These are phyloP conservation scores for Lordiphosa collinella DNA, from an alignment of 1,140 invertebrate species.

Conservation along the genomic window DNA sequence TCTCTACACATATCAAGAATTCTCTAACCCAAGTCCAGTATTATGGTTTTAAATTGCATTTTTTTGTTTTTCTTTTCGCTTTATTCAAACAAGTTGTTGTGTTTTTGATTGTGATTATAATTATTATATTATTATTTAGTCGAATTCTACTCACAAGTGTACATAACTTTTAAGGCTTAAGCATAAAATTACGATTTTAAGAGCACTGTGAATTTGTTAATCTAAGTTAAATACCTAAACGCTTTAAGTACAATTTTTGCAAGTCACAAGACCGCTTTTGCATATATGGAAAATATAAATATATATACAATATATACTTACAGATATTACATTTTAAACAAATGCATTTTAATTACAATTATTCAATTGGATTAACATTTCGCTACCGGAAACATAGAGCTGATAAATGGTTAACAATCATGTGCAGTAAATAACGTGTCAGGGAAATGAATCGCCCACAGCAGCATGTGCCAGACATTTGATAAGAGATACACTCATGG, in stretches of 20 bases:
- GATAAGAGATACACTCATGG: too few relatives aligned
- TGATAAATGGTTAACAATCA: too few relatives aligned
- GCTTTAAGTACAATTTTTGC: constrained; percentile 26
- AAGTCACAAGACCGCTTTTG: constrained; percentile 28
- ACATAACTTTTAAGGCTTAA: constrained; percentile 37
- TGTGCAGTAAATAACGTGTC: constrained; percentile 18
- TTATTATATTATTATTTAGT: constrained; percentile 32
- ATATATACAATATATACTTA: constrained; percentile 10
- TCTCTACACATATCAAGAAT: constrained; percentile 6
- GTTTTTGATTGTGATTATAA: constrained; percentile 59
- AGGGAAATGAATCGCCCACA: constrained; percentile 53
- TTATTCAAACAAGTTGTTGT: constrained; percentile 30
- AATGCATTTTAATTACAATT: constrained; percentile 1
- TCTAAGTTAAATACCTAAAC: constrained; percentile 17
- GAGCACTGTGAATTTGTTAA: constrained; percentile 9
- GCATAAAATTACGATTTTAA: constrained; percentile 5
- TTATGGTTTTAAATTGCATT: constrained; percentile 17
- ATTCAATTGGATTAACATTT: background rate
- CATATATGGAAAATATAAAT: constrained; percentile 25
- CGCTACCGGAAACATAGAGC: constrained; percentile 21
- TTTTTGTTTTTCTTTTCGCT: constrained; percentile 8
- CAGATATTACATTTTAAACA: constrained; percentile 9
- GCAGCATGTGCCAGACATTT: constrained; percentile 27
- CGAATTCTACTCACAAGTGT: constrained; percentile 44
- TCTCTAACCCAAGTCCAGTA: constrained; percentile 14